Evolutionary conservation across 2,797 vertebrate species (phyloP).

Genomic region (Melanogrammus aeglefinus): DNA sequence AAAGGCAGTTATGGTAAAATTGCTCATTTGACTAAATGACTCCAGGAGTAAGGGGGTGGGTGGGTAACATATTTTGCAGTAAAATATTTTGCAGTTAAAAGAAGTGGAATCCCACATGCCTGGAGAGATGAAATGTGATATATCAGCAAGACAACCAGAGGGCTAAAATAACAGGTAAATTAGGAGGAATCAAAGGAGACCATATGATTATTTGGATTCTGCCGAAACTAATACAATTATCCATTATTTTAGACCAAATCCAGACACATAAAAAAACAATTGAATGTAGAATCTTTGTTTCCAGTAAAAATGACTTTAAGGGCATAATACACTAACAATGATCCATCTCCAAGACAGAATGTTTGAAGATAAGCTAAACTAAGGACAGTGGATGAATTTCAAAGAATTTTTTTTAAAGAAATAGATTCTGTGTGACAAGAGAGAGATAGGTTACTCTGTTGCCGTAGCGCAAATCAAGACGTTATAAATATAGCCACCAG

Average conservation of each 20-base stretch:
- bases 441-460: conserved; percentile 22
- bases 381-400: conserved; percentile 28
- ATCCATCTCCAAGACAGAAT: conserved; percentile 16
- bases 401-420: conserved; percentile 18
- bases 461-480: conserved; percentile 32
- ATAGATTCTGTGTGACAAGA: background rate
- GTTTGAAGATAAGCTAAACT: conserved; percentile 34
- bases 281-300: background rate
- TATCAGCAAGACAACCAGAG: conserved; percentile 40
- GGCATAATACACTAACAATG: background rate
- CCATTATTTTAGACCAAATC: too few relatives aligned
- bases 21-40: conserved; percentile 63
- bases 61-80: background rate
- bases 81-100: conserved; percentile 53
- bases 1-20: conserved; percentile 37
- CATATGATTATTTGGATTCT: background rate
- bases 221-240: too few relatives aligned
- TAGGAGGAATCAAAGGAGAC: background rate
- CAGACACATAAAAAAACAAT: background rate
- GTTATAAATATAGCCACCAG: conserved; percentile 35
- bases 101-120: conserved; percentile 36
- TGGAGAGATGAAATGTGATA: conserved; percentile 38
- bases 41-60: conserved; percentile 31
- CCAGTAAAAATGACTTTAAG: background rate
- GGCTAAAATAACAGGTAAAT: conserved; percentile 30